Evolutionary conservation across 2,888 invertebrate genomes (phyloP), one percentile per base, ranked within the genome.

Genomic region (Atethmia centrago): DNA sequence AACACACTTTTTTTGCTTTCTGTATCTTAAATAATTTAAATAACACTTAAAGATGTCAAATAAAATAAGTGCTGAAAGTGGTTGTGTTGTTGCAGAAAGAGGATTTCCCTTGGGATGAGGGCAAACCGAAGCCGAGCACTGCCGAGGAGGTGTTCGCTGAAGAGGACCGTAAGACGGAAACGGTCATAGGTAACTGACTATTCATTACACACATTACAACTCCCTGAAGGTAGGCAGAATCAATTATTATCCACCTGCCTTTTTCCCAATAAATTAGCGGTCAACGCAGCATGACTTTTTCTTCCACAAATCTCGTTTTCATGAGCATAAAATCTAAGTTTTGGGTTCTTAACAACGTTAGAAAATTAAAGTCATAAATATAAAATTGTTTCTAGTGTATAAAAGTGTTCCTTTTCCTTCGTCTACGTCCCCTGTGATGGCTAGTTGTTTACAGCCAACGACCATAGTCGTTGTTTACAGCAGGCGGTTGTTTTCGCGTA

Each of bases 161-260:
- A 1, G 90, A 92, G 21, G 92, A 92, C 51, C 79, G 61, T 36
- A 88, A 87, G 61, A 80, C 88, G 4, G 71, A 68, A 0, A 9
- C 68, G 16, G 74, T 80, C 7, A 68, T 88, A 68, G 67, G 21
- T 51, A 45, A 12, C 0, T 4, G 2, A 65, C 16, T 25, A 0
- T 49, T 59, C 4, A 45, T 16, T 47, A 12, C 21, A 28, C 21
- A 47, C 10, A 45, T 19, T 21, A 16, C 21, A 5, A 10, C n/a
- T 31, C 3, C 19, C 19, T 25, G 9, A 36, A 19, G 1, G 14
- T n/a, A 28, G 7, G 7, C 5, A 21, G 2, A 42, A 31, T 45
- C 21, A 12, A n/a, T 31, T n/a, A 16, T 42, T 42, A 40, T 28
- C 2, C 10, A 36, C 7, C 21, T 3, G 3, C 8, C 16, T 12